A percentile compares a stretch with the other conserved stretches of the same genome.
Evolutionary conservation across 2,888 invertebrate species (phyloP).

Genomic region (Acanthacorydalis orientalis): DNA sequence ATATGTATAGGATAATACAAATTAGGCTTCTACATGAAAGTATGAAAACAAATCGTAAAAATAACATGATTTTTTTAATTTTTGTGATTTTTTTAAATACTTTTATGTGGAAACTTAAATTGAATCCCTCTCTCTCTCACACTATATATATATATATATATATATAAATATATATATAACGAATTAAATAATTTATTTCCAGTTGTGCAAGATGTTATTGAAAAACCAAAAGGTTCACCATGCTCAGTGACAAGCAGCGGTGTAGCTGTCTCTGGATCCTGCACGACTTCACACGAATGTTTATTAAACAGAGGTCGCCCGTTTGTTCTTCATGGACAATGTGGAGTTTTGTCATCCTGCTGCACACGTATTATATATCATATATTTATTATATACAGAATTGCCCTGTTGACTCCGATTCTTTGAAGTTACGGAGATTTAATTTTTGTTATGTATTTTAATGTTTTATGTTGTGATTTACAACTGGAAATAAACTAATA

Average conservation of each 20-base stretch:
- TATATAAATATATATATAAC: not conserved
- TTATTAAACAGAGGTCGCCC: not conserved
- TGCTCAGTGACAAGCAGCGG: not conserved
- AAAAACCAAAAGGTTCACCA: not conserved
- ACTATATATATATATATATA: not conserved
- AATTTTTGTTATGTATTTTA: too few species aligned
- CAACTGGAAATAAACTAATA: too few species aligned
- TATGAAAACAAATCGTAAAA: not conserved
- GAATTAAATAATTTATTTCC: not conserved
- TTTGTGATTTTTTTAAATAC: too few species aligned
- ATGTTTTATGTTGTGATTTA: too few species aligned
- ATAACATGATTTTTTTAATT: too few species aligned
- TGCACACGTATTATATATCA: conserved; percentile 28
- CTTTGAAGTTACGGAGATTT: too few species aligned
- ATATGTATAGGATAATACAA: too few species aligned
- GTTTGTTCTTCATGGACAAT: conserved; percentile 26
- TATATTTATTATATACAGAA: not conserved
- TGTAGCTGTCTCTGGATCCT: not conserved
- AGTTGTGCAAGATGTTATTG: not conserved
- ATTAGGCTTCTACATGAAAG: not conserved
- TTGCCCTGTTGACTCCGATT: not conserved
- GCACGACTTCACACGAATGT: not conserved
- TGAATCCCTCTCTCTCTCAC: too few species aligned
- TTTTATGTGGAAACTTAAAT: too few species aligned
- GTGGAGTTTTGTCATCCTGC: conserved; percentile 33